Base-by-base conservation (phyloP, 2,797 vertebrate species). In the Hydrophis major region DNA sequence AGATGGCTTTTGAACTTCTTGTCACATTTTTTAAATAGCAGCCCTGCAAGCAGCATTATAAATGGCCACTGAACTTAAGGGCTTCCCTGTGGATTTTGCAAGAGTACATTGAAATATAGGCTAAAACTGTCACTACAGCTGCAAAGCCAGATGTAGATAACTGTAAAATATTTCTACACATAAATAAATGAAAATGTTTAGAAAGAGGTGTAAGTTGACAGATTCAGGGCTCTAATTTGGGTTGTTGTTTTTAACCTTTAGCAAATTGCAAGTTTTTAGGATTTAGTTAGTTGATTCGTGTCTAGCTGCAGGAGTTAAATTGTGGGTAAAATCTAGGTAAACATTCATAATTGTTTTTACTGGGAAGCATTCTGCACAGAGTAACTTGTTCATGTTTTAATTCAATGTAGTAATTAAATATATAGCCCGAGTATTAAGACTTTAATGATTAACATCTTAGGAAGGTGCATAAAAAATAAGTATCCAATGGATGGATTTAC, bases 301-400 rank as follows among this genome's bases (percentile, higher is more conserved):
- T 98, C 96, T 96, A 97, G 94, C 94, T 92, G 92, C 96, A 97
- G 95, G 96, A 97, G 97, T 97, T 96, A 96, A 97, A 94, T 95
- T 95, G 95, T 93, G 95, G 94, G 94, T 94, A 96, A 96, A 97
- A 90, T 92, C 94, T 91, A 91, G 95, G 91, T 87, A 94, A 95
- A 50, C 96, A 96, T 96, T 96, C 96, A 96, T 93, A 93, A 87
- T 91, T 60, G 86, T 59, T 94, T 94, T 92, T 91, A 86, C 90
- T 93, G 94, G 87, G 89, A 57, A 93, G 37, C 92, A 66, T 91
- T 92, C 94, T 94, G 63, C 78, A 89, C 92, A 90, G 90, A 83
- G 93, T 95, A 95, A 94, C 95, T 92, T 91, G 93, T 94, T 92
- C 28, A 95, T 93, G 95, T 94, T 94, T 10, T 8, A 83, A 47